These are phyloP conservation scores for Ochlodes sylvanus DNA, from an alignment of 2,888 invertebrate species.

Conservation along the genomic window DNA sequence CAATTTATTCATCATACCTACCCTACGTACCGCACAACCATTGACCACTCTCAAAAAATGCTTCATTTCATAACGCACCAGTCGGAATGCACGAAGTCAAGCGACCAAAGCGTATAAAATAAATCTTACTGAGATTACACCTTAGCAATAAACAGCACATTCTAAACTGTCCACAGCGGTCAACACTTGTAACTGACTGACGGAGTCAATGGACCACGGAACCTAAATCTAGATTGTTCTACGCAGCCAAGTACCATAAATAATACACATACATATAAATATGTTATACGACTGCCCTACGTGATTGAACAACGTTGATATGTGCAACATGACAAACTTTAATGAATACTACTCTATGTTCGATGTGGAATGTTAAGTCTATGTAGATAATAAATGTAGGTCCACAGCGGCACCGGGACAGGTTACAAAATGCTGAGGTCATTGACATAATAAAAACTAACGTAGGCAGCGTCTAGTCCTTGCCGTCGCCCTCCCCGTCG, in stretches of 20 bases:
- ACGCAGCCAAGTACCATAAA: conserved; percentile 26
- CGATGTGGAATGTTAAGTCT: conserved; percentile 26
- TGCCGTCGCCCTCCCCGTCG: conserved; percentile 65
- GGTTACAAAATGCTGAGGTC: conserved; percentile 27
- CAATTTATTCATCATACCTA: conserved; percentile 18
- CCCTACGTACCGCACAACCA: conserved; percentile 21
- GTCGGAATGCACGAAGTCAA: conserved; percentile 81
- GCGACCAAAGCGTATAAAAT: conserved; percentile 79
- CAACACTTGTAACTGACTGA: conserved; percentile 19
- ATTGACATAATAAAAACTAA: conserved; percentile 31
- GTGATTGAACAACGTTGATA: conserved; percentile 30
- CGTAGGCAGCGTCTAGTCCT: conserved; percentile 56
- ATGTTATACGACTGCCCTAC: conserved; percentile 21
- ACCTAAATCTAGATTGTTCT: conserved; percentile 28
- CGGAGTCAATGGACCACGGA: conserved; percentile 10
- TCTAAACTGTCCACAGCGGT: conserved; percentile 45
- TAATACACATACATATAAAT: conserved; percentile 27
- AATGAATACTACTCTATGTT: conserved; percentile 29
- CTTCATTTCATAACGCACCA: conserved; percentile 66
- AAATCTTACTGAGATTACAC: conserved; percentile 77
- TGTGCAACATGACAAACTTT: conserved; percentile 35
- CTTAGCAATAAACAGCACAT: conserved; percentile 55
- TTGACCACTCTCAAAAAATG: conserved; percentile 18
- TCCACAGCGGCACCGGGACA: conserved; percentile 34
- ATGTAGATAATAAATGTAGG: conserved; percentile 21